Conservation (phyloP, 2,113 vertebrate genomes). For the Anser brachyrhynchus region DNA sequence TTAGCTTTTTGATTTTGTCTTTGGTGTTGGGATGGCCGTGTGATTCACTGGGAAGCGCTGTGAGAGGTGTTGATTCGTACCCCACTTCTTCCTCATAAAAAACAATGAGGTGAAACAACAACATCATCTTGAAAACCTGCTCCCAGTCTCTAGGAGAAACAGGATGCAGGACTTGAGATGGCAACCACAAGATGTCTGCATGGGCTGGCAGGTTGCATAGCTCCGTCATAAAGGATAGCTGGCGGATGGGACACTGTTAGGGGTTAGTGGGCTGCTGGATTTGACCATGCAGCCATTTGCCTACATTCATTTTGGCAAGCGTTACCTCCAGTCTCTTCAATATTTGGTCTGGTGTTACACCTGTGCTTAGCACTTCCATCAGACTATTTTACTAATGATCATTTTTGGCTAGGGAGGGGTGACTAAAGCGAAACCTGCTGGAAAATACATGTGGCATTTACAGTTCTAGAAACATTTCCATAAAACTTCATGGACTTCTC, state of each 20-base stretch:
- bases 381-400: not conserved
- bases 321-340: not conserved
- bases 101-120: not conserved
- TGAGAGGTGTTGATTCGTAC: not conserved
- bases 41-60: not conserved
- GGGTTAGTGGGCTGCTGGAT: not conserved
- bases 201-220: not conserved
- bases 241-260: not conserved
- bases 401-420: not conserved
- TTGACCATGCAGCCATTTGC: not conserved
- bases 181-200: not conserved
- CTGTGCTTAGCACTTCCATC: not conserved
- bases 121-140: not conserved
- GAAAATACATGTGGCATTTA: not conserved
- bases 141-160: not conserved
- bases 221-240: not conserved
- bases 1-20: not conserved
- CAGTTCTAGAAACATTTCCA: not conserved
- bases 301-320: not conserved
- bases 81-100: not conserved
- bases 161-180: not conserved
- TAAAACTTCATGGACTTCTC: constrained; percentile 3
- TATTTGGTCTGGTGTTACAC: not conserved
- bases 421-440: not conserved
- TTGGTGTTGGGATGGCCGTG: not conserved